Conservation (phyloP, 2,113 vertebrate genomes). For the Micronycteris hirsuta region DNA sequence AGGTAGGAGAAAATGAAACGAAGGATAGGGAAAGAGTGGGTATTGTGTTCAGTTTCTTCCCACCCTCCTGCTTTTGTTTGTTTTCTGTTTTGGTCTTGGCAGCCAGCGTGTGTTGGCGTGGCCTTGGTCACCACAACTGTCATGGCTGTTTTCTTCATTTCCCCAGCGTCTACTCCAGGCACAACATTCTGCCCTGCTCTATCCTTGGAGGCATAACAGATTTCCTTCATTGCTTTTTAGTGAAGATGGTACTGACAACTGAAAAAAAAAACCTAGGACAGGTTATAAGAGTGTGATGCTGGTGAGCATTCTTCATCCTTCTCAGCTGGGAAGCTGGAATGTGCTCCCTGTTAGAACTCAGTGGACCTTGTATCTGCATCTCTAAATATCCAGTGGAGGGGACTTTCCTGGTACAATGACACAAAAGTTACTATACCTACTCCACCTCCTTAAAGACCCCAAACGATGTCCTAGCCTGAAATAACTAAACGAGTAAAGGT, state of each 20-base stretch:
- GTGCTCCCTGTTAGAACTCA: not conserved
- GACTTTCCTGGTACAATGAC: not conserved
- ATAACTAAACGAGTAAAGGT: not conserved
- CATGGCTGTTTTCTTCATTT: not conserved
- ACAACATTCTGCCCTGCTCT: not conserved
- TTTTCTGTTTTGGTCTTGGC: not conserved
- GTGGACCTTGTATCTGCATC: fast-evolving
- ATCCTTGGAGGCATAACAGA: not conserved
- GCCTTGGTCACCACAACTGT: not conserved
- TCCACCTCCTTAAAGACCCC: not conserved
- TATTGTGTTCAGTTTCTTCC: not conserved
- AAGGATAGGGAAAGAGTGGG: not conserved
- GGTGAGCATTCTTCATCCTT: not conserved
- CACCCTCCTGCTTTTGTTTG: not conserved
- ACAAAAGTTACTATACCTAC: not conserved
- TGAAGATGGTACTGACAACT: not conserved
- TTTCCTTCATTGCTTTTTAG: not conserved
- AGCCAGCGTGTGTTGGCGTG: not conserved
- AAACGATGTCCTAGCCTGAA: not conserved
- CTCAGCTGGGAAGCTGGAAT: not conserved
- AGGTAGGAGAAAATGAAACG: not conserved
- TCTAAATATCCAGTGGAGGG: not conserved
- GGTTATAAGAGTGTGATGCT: not conserved
- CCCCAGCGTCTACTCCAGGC: not conserved
- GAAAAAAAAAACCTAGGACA: not conserved